Evolutionary conservation across 2,113 vertebrate species (phyloP), one percentile per base, ranked within the genome.

Genomic region (Pitta sordida): DNA sequence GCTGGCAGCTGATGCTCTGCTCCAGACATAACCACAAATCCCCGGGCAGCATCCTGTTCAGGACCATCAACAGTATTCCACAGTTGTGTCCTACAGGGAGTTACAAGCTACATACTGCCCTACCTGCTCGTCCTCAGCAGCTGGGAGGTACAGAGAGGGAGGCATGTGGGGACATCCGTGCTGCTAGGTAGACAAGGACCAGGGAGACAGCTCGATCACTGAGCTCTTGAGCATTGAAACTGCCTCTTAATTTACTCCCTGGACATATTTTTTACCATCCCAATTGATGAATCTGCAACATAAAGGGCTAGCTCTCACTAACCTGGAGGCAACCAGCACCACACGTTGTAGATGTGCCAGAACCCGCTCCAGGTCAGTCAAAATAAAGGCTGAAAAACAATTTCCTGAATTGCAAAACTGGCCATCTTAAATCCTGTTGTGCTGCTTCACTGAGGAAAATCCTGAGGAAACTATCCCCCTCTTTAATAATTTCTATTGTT

Each of bases 401-500:
- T 59, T 86, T 86, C 83, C 17, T 86, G 53, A 49, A 74, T 9
- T 84, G 75, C 26, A 67, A 1, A 59, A 39, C 8, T 41, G 20
- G 20, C 46, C 29, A 8, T 53, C 32, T 63, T 75, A 84, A 89
- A 69, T 69, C 8, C 12, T 30, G 4, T 62, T 51, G 4, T 71
- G 27, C 11, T 44, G 9, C 15, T 71, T 89, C 23, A 19, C 23
- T 56, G 30, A 37, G 8, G 4, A 84, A 86, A 78, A 84, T 7
- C 43, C 37, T 71, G 39, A 75, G 16, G 27, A 36, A 62, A 17
- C 7, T 43, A 7, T 59, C 30, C 11, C 60, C 5, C 19, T 55
- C 58, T 67, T 83, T 67, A 70, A n/a, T 78, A 74, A 55, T 84
- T 91, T 59, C 19, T 91, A 9, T 15, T 89, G 21, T 75, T 84